These are phyloP conservation scores for Amphipoea oculea DNA, from an alignment of 2,888 invertebrate genomes.

Conservation along the genomic window DNA sequence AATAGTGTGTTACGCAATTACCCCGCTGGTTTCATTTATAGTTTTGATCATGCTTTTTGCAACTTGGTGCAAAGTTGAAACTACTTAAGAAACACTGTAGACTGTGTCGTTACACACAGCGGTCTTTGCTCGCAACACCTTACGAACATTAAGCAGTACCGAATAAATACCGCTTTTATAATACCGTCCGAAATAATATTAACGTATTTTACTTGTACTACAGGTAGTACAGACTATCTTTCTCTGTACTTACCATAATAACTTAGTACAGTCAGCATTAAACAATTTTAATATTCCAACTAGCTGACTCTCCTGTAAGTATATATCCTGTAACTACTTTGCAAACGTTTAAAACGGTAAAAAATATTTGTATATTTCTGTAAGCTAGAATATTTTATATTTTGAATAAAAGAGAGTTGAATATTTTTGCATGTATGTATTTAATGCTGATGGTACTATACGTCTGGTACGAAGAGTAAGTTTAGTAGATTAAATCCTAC, in stretches of 20 bases:
- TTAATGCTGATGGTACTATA: constrained; percentile 58
- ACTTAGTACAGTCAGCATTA: constrained; percentile 57
- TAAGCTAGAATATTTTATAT: constrained; percentile 52
- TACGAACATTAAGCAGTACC: constrained; percentile 24
- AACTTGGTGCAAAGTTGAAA: not conserved
- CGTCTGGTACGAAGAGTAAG: constrained; percentile 27
- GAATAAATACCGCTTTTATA: constrained; percentile 43
- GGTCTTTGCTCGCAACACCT: constrained; percentile 13
- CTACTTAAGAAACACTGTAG: not conserved
- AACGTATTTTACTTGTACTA: constrained; percentile 47
- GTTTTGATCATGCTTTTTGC: not conserved
- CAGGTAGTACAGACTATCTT: constrained; percentile 40
- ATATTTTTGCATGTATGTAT: constrained; percentile 56
- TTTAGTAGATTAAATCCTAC: constrained; percentile 15
- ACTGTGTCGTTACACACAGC: not conserved
- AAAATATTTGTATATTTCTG: constrained; percentile 51
- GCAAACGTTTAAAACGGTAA: constrained; percentile 54
- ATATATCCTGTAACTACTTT: constrained; percentile 21
- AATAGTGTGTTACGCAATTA: too few species aligned
- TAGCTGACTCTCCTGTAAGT: constrained; percentile 49
- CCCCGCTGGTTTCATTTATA: too few species aligned
- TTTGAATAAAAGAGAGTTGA: constrained; percentile 60
- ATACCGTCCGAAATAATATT: constrained; percentile 65
- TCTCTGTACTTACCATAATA: constrained; percentile 24
- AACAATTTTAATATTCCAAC: constrained; percentile 43